These are phyloP conservation scores for Chalcis sispes DNA, from an alignment of 2,888 invertebrate genomes.

Conservation along the genomic window DNA sequence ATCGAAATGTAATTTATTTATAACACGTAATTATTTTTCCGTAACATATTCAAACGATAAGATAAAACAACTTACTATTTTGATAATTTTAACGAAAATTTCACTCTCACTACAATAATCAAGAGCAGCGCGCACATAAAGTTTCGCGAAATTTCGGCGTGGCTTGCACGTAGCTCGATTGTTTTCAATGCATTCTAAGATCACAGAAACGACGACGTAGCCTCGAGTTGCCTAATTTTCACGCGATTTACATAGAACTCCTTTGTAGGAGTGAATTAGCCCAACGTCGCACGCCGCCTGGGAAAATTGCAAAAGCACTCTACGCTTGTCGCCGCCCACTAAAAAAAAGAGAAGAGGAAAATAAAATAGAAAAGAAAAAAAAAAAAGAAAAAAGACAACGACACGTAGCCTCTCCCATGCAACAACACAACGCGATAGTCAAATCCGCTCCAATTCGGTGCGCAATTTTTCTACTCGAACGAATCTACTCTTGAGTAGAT, in stretches of 20 bases:
- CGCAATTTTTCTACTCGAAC: constrained; percentile 17
- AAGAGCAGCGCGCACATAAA: neutral
- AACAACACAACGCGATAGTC: constrained; percentile 60
- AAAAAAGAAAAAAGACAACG: constrained; percentile 13
- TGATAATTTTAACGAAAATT: no score
- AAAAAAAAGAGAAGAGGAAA: neutral
- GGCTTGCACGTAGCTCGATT: neutral
- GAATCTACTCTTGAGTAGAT: neutral
- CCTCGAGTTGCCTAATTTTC: constrained; percentile 59
- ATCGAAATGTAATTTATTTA: no score
- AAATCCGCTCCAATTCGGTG: constrained; percentile 68
- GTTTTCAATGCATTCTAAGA: constrained; percentile 56
- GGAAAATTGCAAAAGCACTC: constrained; percentile 73
- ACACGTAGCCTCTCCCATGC: constrained; percentile 5
- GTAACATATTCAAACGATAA: no score
- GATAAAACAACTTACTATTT: no score
- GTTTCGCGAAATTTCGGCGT: constrained; percentile 6
- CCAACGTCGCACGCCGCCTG: constrained; percentile 62
- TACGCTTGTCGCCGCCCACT: constrained; percentile 67
- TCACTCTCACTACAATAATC: no score
- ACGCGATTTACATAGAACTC: constrained; percentile 58
- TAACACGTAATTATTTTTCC: no score
- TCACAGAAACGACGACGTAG: neutral
- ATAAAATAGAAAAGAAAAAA: neutral
- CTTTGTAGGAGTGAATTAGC: constrained; percentile 46